Evolutionary conservation across 2,888 invertebrate species (phyloP), one percentile per base, ranked within the genome.

Genomic region (Onthophagus sagittarius): DNA sequence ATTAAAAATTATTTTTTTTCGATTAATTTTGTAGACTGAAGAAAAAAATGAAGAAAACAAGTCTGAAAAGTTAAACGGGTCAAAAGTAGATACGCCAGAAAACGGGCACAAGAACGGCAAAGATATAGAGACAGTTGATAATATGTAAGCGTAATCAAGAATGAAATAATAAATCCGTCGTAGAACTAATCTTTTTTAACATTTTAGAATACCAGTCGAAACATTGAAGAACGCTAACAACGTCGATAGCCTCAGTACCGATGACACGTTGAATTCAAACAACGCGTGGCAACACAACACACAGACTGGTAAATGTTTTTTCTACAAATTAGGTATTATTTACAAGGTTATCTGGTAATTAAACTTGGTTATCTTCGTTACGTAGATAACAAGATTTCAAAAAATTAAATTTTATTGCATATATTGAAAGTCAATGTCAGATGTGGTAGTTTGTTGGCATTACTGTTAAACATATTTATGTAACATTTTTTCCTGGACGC

Each of bases 231-330:
- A 85, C 80, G 85, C 85, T 77, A 85, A 85, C 79, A 82, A 82
- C 74, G 81, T 83, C 79, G 84, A 83, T 78, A 82, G 84, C 73
- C 79, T 85, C 79, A 82, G 82, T 80, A 81, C 81, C 70, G 83
- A 83, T 75, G 85, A 85, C 81, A 83, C 85, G 74, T 80, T 85
- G 81, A 85, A 85, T 83, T 85, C 85, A 79, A 85, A 85, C 80
- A 85, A 84, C 80, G 79, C 84, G 76, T 85, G 85, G 85, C 84
- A 85, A 79, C 79, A 77, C 76, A 75, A 78, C 75, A 83, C 83
- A 76, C 84, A 84, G 80, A 84, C 83, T 73, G 79, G 81, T 80
- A 75, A 78, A 79, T 84, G 75, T 79, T 77, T 76, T 64, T 6
- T 13, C 5, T 6, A n/a, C 62, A 13, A 13, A 13, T n/a, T 65